Evolutionary conservation across 2,888 invertebrate genomes (phyloP).

Genomic region (Catocala nupta): DNA sequence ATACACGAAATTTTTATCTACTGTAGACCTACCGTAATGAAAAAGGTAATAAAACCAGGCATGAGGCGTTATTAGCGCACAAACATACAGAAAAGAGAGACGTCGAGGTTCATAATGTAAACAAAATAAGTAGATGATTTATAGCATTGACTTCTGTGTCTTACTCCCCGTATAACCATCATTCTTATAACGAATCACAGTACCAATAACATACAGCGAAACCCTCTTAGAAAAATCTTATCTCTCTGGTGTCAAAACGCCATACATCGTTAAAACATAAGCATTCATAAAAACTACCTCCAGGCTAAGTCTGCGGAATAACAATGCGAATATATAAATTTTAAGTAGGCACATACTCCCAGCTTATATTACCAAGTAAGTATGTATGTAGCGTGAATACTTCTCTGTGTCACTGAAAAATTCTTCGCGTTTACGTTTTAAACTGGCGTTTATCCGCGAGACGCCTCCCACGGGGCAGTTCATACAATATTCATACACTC

Average conservation of each 20-base stretch:
- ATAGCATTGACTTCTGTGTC: background rate
- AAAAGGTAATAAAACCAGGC: too few relatives aligned
- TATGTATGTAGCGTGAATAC: conserved; percentile 41
- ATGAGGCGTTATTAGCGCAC: too few relatives aligned
- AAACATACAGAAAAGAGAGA: too few relatives aligned
- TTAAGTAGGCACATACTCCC: conserved; percentile 41
- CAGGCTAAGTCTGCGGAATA: conserved; percentile 36
- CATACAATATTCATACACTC: conserved; percentile 78
- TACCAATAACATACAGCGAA: background rate
- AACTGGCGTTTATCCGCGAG: conserved; percentile 73
- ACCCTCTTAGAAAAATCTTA: conserved; percentile 11
- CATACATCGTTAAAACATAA: conserved; percentile 15
- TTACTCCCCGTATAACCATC: background rate
- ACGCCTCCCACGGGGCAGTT: conserved; percentile 74
- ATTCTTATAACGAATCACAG: background rate
- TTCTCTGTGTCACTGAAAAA: conserved; percentile 65
- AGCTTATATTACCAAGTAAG: conserved; percentile 37
- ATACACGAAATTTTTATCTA: too few relatives aligned
- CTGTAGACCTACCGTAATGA: too few relatives aligned
- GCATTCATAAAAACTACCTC: conserved; percentile 28
- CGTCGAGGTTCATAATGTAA: too few relatives aligned
- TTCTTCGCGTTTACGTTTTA: conserved; percentile 72
- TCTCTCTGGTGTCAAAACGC: conserved; percentile 7
- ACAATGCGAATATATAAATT: conserved; percentile 45
- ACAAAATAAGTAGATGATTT: too few relatives aligned